phyloP scores from a whole-genome alignment of 2,888 invertebrate genomes.

The Mesochorus sp. region DNA sequence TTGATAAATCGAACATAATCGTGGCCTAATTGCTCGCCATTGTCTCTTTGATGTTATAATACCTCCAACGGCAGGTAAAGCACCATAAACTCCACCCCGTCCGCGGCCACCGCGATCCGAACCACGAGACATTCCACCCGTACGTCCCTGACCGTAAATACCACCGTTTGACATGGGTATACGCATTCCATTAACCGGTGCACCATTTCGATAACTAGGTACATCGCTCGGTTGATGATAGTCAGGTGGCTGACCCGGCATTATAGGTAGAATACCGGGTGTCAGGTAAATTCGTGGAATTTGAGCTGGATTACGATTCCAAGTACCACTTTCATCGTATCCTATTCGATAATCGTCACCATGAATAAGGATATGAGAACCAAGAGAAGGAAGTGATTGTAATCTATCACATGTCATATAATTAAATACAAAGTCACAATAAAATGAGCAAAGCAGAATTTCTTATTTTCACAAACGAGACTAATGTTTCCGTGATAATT shows the following conservation, averaged over 20 bases:
- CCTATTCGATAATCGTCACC: slow-evolving; percentile 56
- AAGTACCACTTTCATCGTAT: slow-evolving; percentile 54
- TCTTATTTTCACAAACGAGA: too few species aligned
- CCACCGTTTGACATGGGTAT: slow-evolving; percentile 64
- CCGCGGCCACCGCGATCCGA: slow-evolving; percentile 61
- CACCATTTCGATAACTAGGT: slow-evolving; percentile 73
- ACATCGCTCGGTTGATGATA: slow-evolving; percentile 67
- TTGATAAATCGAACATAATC: slow-evolving; percentile 7
- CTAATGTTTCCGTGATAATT: too few species aligned
- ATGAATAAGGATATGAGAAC: slow-evolving; percentile 55
- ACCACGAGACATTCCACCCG: slow-evolving; percentile 57
- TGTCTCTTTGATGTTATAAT: slow-evolving; percentile 6
- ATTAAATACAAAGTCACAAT: too few species aligned
- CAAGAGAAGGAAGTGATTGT: background rate
- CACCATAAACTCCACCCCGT: slow-evolving; percentile 67
- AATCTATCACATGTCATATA: background rate
- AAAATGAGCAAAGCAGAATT: too few species aligned
- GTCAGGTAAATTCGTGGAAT: slow-evolving; percentile 63
- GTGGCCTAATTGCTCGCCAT: background rate
- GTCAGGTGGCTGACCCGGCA: slow-evolving; percentile 64
- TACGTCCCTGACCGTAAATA: slow-evolving; percentile 65
- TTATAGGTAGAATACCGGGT: slow-evolving; percentile 66
- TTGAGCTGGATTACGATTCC: slow-evolving; percentile 62
- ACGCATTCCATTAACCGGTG: slow-evolving; percentile 70
- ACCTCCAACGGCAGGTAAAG: slow-evolving; percentile 55